Percentiles rank a stretch among this genome's conserved stretches.
Conservation (phyloP, 2,113 vertebrate species). For the Epinephelus cyanopodus region DNA sequence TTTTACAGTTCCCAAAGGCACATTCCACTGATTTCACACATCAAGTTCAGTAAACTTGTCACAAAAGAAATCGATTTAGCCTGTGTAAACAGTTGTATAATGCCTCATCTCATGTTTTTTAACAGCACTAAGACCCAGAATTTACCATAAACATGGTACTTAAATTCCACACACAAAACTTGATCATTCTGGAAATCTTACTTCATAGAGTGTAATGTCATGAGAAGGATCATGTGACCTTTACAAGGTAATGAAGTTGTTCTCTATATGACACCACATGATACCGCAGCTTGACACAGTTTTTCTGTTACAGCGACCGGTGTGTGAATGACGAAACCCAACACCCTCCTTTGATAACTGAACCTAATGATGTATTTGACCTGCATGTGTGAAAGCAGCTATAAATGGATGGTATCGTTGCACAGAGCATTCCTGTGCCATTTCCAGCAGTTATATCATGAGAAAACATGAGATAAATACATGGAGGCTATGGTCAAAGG, state of each 20-base stretch:
- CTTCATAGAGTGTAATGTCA: neutral
- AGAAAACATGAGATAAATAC: conserved; percentile 20
- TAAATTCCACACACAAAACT: neutral
- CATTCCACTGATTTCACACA: neutral
- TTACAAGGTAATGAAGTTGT: neutral
- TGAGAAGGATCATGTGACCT: conserved; percentile 32
- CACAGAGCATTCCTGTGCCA: neutral
- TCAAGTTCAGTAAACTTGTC: neutral
- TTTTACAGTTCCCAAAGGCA: neutral
- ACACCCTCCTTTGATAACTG: neutral
- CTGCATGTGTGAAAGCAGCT: conserved; percentile 1
- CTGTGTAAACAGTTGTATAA: neutral
- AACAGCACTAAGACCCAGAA: neutral
- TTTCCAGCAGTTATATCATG: conserved; percentile 11
- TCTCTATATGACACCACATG: conserved; percentile 12
- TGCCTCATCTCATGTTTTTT: neutral
- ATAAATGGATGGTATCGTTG: neutral
- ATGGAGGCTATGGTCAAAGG: neutral
- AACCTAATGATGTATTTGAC: neutral
- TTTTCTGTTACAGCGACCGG: neutral
- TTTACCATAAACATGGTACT: neutral
- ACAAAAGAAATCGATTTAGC: neutral
- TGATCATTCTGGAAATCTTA: neutral
- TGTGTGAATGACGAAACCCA: neutral
- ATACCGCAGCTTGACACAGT: neutral